Conservation (phyloP, 2,113 vertebrate genomes). For the Trematocara macrostoma region DNA sequence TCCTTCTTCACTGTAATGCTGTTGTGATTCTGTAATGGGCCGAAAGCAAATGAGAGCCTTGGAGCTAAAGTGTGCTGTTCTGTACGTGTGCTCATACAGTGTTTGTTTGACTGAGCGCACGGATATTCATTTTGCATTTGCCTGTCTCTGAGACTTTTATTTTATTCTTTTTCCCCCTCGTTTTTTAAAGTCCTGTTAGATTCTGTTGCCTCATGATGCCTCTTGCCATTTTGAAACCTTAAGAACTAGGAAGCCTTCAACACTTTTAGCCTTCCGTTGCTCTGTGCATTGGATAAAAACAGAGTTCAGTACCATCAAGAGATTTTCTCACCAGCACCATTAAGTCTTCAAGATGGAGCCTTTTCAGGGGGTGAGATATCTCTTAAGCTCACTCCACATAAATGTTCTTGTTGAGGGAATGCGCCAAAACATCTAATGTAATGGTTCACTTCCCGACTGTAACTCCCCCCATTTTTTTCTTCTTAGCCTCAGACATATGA, state of each 20-base stretch:
- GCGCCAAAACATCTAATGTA: conserved; percentile 21
- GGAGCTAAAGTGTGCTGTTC: conserved; percentile 40
- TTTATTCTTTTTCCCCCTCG: not conserved
- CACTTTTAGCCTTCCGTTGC: not conserved
- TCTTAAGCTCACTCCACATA: conserved; percentile 35
- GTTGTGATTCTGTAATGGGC: conserved; percentile 59
- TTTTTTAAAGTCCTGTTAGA: conserved; percentile 6
- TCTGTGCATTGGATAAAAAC: not conserved
- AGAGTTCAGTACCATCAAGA: not conserved
- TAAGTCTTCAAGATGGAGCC: conserved; percentile 36
- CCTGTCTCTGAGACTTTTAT: not conserved
- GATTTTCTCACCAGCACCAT: conserved; percentile 32
- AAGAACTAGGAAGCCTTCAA: not conserved
- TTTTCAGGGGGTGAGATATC: conserved; percentile 21
- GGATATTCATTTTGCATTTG: not conserved
- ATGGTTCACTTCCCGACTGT: conserved; percentile 40
- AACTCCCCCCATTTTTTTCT: conserved; percentile 30
- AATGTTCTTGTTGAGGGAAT: conserved; percentile 13
- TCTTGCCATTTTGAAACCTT: not conserved
- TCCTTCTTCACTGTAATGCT: conserved; percentile 57
- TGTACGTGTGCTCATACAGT: conserved; percentile 4
- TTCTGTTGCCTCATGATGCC: not conserved
- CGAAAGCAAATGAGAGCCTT: conserved; percentile 54
- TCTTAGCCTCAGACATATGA: conserved; percentile 23
- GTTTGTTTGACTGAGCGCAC: not conserved